Conservation (phyloP, 2,113 vertebrate species). For the Lathamus discolor region DNA sequence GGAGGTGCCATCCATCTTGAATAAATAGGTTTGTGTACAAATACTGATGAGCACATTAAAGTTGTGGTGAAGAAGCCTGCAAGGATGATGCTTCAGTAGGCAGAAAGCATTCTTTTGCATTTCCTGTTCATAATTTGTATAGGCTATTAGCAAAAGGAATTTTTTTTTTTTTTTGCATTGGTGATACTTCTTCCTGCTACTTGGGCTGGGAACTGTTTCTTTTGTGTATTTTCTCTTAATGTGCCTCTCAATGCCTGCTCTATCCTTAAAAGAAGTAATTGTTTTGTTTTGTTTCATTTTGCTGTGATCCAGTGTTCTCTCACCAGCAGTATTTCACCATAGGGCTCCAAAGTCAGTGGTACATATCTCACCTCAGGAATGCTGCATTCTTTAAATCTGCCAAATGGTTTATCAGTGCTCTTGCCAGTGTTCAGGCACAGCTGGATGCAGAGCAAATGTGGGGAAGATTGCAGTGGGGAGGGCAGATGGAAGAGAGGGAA, state of each 20-base stretch:
- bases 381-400: not conserved
- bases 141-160: not conserved
- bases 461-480: not conserved
- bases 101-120: not conserved
- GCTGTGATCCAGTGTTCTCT: not conserved
- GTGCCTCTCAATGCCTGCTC: not conserved
- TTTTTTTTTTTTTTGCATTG: rapidly evolving
- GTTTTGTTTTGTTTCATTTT: not conserved
- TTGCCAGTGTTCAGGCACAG: not conserved
- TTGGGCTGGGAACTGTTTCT: not conserved
- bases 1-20: not conserved
- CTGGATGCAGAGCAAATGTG: not conserved
- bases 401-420: not conserved
- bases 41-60: not conserved
- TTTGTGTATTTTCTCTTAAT: not conserved
- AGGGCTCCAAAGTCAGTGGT: not conserved
- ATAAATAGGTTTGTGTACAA: not conserved
- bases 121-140: not conserved
- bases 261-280: not conserved
- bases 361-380: rapidly evolving
- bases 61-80: not conserved
- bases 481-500: not conserved
- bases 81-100: not conserved
- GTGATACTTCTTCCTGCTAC: not conserved
- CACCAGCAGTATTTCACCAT: not conserved